These are phyloP conservation scores for Xenotilapia leptura DNA, from an alignment of 2,113 vertebrate species.

Conservation along the genomic window DNA sequence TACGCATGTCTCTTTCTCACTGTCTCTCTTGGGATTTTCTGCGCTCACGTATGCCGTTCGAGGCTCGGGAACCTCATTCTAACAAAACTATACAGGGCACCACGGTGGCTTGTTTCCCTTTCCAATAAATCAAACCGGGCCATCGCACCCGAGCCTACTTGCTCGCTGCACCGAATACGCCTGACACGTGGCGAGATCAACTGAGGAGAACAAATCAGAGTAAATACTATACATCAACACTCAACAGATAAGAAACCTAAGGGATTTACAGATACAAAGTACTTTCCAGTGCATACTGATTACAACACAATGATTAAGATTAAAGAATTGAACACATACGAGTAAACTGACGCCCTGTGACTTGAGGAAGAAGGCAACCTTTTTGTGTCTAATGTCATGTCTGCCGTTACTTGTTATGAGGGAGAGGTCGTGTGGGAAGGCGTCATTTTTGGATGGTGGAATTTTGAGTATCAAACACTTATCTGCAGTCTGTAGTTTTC, in stretches of 20 bases:
- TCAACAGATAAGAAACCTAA: slow-evolving; percentile 47
- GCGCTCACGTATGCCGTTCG: slow-evolving; percentile 16
- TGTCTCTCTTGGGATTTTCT: slow-evolving; percentile 24
- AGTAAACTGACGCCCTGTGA: slow-evolving; percentile 20
- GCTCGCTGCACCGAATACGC: slow-evolving; percentile 38
- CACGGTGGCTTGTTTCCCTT: slow-evolving; percentile 60
- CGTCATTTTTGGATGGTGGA: not conserved
- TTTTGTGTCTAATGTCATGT: not conserved
- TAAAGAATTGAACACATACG: slow-evolving; percentile 14
- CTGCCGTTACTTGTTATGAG: not conserved
- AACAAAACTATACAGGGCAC: slow-evolving; percentile 59
- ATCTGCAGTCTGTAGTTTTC: not conserved
- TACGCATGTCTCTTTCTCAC: slow-evolving; percentile 36
- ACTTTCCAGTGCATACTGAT: slow-evolving; percentile 79
- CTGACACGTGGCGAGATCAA: slow-evolving; percentile 37
- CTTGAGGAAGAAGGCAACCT: slow-evolving; percentile 9
- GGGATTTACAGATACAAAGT: slow-evolving; percentile 67
- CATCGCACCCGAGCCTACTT: not conserved
- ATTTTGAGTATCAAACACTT: not conserved
- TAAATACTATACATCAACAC: slow-evolving; percentile 58
- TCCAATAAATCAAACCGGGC: slow-evolving; percentile 54
- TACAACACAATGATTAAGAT: slow-evolving; percentile 57
- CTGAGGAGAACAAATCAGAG: slow-evolving; percentile 54
- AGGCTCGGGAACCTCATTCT: slow-evolving; percentile 40
- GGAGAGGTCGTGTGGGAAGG: not conserved